Percentiles rank a stretch among this genome's conserved stretches.
Conservation (phyloP, 1,140 invertebrate genomes). For the Spodoptera frugiperda region DNA sequence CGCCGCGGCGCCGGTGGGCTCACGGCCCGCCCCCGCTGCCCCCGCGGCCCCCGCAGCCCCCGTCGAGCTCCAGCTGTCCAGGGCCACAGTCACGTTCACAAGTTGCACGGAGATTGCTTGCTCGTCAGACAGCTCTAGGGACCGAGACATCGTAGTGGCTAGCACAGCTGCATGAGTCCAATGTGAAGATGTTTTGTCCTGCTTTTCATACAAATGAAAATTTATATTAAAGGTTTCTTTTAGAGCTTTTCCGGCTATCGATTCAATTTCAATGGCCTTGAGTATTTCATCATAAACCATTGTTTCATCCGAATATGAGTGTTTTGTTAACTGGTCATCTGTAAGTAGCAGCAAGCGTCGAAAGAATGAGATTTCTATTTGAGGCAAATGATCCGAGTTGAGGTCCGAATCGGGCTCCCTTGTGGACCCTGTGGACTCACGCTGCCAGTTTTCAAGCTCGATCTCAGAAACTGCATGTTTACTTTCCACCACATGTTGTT, state of each 20-base stretch:
- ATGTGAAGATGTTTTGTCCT: neutral
- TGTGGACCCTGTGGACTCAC: neutral
- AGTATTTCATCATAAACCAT: slow-evolving; percentile 58
- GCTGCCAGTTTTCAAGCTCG: neutral
- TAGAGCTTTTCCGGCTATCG: slow-evolving; percentile 47
- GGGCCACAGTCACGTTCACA: slow-evolving; percentile 17
- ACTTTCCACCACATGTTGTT: neutral
- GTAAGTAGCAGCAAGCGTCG: slow-evolving; percentile 42
- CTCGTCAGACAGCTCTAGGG: slow-evolving; percentile 52
- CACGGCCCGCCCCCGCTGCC: slow-evolving; percentile 40
- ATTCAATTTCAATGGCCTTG: slow-evolving; percentile 50
- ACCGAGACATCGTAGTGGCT: slow-evolving; percentile 46
- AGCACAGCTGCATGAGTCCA: slow-evolving; percentile 59
- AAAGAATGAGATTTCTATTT: slow-evolving; percentile 3
- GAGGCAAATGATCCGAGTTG: neutral
- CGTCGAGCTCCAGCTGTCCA: slow-evolving; percentile 11
- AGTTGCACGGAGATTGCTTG: slow-evolving; percentile 54
- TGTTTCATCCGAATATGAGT: neutral
- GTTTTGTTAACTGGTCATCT: slow-evolving; percentile 13
- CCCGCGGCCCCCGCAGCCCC: neutral
- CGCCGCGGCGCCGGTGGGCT: slow-evolving; percentile 8
- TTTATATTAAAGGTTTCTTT: slow-evolving; percentile 13
- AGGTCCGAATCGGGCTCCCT: neutral
- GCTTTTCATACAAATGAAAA: slow-evolving; percentile 58
- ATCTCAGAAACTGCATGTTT: neutral